Percentiles rank a stretch among this genome's conserved stretches.
Evolutionary conservation across 2,113 vertebrate species (phyloP).

Genomic region (Monarcha castaneiventris): DNA sequence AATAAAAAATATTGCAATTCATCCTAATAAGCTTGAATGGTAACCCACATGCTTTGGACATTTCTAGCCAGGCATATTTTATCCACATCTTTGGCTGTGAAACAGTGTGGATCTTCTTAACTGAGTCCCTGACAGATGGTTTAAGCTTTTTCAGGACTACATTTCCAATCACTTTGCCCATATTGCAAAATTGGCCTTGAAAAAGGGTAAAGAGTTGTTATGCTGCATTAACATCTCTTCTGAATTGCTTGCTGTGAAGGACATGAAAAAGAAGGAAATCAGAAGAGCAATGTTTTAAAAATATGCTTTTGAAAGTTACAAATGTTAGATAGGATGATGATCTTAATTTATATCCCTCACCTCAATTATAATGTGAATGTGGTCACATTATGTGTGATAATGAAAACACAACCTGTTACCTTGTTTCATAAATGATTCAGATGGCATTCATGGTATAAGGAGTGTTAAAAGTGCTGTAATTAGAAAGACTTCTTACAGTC

Average conservation of each 20-base stretch:
- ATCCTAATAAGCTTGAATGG: conserved; percentile 73
- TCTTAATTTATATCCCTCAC: conserved; percentile 19
- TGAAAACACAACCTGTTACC: conserved; percentile 43
- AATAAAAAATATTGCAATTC: conserved; percentile 69
- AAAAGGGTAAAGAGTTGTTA: conserved; percentile 80
- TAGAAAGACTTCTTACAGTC: conserved; percentile 39
- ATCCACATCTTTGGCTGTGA: conserved; percentile 76
- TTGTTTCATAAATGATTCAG: conserved; percentile 30
- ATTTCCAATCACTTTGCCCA: conserved; percentile 79
- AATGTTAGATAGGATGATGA: neutral
- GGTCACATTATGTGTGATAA: conserved; percentile 14
- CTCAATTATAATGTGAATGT: conserved; percentile 32
- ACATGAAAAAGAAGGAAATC: conserved; percentile 65
- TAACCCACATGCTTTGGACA: conserved; percentile 69
- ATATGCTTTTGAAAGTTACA: conserved; percentile 30
- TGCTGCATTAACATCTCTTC: conserved; percentile 74
- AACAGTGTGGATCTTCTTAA: conserved; percentile 79
- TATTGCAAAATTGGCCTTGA: conserved; percentile 83
- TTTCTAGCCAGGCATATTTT: conserved; percentile 78
- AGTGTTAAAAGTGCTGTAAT: conserved; percentile 43
- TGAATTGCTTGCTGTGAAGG: conserved; percentile 78
- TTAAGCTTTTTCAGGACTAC: conserved; percentile 76
- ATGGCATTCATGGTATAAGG: neutral
- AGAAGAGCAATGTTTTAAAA: conserved; percentile 50
- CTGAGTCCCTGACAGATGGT: conserved; percentile 82